Evolutionary conservation across 2,888 invertebrate genomes (phyloP).

Genomic region (Brenthis hecate): DNA sequence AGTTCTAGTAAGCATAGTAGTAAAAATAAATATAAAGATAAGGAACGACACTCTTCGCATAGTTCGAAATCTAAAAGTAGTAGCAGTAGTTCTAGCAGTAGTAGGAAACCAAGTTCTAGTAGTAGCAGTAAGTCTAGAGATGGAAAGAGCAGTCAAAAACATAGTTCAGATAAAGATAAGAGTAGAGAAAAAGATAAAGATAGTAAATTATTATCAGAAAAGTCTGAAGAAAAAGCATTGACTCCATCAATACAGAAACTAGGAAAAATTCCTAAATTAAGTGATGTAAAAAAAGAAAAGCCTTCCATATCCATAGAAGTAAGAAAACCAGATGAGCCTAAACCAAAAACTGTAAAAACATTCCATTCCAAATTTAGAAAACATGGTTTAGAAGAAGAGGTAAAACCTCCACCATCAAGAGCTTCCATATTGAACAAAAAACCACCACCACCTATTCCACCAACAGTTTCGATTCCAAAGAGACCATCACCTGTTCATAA

Average conservation of each 20-base stretch:
- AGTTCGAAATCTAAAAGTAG: slow-evolving; percentile 70
- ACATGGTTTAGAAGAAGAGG: slow-evolving; percentile 93
- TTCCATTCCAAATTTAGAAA: slow-evolving; percentile 95
- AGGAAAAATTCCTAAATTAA: slow-evolving; percentile 90
- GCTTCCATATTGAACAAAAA: slow-evolving; percentile 84
- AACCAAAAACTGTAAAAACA: slow-evolving; percentile 95
- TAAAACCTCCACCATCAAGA: slow-evolving; percentile 91
- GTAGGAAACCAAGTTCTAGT: slow-evolving; percentile 56
- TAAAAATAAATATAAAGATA: slow-evolving; percentile 63
- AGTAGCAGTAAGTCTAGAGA: slow-evolving; percentile 60
- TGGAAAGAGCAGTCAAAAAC: slow-evolving; percentile 53
- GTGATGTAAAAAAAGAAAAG: slow-evolving; percentile 84
- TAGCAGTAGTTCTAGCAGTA: slow-evolving; percentile 49
- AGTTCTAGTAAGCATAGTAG: slow-evolving; percentile 53
- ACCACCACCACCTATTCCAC: slow-evolving; percentile 73
- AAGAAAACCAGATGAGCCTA: slow-evolving; percentile 86
- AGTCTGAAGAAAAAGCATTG: slow-evolving; percentile 85
- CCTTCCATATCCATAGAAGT: slow-evolving; percentile 92
- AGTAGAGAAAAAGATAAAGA: slow-evolving; percentile 60
- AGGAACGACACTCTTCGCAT: slow-evolving; percentile 60
- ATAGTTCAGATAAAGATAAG: slow-evolving; percentile 59
- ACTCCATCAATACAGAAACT: slow-evolving; percentile 87
- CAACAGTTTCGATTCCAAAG: slow-evolving; percentile 70
- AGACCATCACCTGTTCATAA: slow-evolving; percentile 76
- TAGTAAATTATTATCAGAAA: slow-evolving; percentile 76